These are phyloP conservation scores for Scaptomyza montana DNA, from an alignment of 1,140 invertebrate species.

Conservation along the genomic window DNA sequence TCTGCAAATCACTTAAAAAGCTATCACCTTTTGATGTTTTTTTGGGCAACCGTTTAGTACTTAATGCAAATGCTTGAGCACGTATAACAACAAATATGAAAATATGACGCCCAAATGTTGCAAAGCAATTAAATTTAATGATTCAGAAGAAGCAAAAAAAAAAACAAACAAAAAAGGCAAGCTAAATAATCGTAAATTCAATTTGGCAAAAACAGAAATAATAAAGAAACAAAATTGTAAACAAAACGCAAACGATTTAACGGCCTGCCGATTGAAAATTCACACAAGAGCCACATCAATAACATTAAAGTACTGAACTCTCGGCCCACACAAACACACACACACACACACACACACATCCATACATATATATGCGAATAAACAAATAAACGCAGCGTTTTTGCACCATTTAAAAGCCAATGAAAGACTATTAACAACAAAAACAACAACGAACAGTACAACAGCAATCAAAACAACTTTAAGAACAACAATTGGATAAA, in stretches of 20 bases:
- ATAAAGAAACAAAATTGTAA: conserved; percentile 3
- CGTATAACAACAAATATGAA: conserved; percentile 12
- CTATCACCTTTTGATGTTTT: conserved; percentile 14
- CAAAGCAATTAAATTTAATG: conserved; percentile 28
- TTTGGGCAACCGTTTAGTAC: conserved; percentile 11
- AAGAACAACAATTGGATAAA: conserved; percentile 50
- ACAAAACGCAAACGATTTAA: conserved; percentile 29
- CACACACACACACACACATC: neutral
- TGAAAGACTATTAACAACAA: conserved; percentile 41
- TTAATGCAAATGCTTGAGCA: conserved; percentile 13
- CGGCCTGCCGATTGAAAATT: conserved; percentile 2
- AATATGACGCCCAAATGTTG: conserved; percentile 27
- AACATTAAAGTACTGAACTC: conserved; percentile 13
- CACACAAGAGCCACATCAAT: neutral
- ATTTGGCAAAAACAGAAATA: conserved; percentile 11
- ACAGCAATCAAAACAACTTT: conserved; percentile 25
- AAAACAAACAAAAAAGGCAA: neutral
- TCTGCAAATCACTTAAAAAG: conserved; percentile 25
- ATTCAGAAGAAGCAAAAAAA: conserved; percentile 10
- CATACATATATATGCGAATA: neutral
- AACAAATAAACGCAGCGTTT: conserved; percentile 19
- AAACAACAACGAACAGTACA: conserved; percentile 30
- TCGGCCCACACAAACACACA: conserved; percentile 1
- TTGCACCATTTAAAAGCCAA: conserved; percentile 60
- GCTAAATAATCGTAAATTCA: conserved; percentile 24